phyloP scores from a whole-genome alignment of 1,140 invertebrate genomes.

The Pissodes strobi region DNA sequence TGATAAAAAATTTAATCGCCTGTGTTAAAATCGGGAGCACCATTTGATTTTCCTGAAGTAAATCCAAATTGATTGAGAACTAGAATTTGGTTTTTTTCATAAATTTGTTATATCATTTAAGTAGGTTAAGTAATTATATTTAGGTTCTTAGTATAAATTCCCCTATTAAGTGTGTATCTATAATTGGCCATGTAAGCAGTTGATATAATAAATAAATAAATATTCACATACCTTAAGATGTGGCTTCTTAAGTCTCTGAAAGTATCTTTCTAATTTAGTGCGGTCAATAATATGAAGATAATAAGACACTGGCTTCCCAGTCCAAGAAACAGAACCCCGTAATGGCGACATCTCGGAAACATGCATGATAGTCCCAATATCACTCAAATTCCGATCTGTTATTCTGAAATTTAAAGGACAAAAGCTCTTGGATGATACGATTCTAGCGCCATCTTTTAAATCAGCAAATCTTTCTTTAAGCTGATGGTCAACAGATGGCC shows the following conservation, averaged over 20 bases:
- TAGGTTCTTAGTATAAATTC: too few relatives aligned
- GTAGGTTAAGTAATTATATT: too few relatives aligned
- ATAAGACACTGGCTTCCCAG: slow-evolving; percentile 96
- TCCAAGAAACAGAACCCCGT: slow-evolving; percentile 96
- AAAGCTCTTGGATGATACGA: slow-evolving; percentile 98
- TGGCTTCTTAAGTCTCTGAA: slow-evolving; percentile 87
- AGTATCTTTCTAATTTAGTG: slow-evolving; percentile 94
- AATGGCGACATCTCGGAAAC: slow-evolving; percentile 94
- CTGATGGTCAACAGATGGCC: slow-evolving; percentile 94
- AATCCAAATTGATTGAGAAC: too few relatives aligned
- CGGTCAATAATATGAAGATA: slow-evolving; percentile 96
- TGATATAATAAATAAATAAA: slow-evolving; percentile 36
- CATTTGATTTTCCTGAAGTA: too few relatives aligned
- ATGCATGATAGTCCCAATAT: slow-evolving; percentile 98
- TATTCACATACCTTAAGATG: slow-evolving; percentile 68
- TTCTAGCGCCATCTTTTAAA: slow-evolving; percentile 91
- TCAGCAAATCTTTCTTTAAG: slow-evolving; percentile 95
- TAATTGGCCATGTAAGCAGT: too few relatives aligned
- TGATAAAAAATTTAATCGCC: too few relatives aligned
- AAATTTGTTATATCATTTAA: too few relatives aligned
- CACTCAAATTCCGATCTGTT: slow-evolving; percentile 83
- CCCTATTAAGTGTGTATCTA: too few relatives aligned
- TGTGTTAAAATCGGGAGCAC: too few relatives aligned
- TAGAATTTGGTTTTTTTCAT: too few relatives aligned
- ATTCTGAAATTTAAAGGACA: slow-evolving; percentile 97